A percentile compares a stretch with the other conserved stretches of the same genome.
These are phyloP conservation scores for Vanessa atalanta DNA, from an alignment of 1,140 invertebrate genomes.

Conservation along the genomic window DNA sequence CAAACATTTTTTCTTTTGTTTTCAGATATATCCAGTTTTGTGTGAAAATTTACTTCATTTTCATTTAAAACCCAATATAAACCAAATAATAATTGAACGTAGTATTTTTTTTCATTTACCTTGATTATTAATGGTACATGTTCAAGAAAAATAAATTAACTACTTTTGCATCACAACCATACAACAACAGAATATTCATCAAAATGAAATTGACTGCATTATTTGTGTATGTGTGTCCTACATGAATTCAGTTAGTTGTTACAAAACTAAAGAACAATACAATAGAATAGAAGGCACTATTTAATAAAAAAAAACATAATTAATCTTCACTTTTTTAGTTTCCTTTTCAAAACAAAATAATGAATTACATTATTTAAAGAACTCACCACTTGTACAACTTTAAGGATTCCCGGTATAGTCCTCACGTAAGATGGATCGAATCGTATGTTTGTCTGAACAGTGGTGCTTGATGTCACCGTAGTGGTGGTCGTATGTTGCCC, in stretches of 20 bases:
- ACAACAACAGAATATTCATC: too few species aligned
- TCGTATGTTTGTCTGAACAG: conserved; percentile 85
- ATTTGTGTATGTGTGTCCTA: neutral
- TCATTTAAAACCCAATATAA: too few species aligned
- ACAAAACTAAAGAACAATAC: too few species aligned
- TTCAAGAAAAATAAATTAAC: neutral
- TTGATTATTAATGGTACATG: neutral
- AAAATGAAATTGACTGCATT: neutral
- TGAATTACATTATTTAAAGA: neutral
- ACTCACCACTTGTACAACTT: conserved; percentile 90
- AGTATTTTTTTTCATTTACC: neutral
- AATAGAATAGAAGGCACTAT: too few species aligned
- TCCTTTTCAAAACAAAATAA: too few species aligned
- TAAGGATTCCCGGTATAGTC: conserved; percentile 88
- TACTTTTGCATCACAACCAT: too few species aligned
- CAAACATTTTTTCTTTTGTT: too few species aligned
- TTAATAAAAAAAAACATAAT: too few species aligned
- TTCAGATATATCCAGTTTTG: too few species aligned
- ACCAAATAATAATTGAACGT: too few species aligned
- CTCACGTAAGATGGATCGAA: conserved; percentile 87
- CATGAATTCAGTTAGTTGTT: neutral
- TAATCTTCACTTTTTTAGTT: too few species aligned
- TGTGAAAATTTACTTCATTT: too few species aligned
- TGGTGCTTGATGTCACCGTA: conserved; percentile 84
- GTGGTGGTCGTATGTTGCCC: conserved; percentile 86